A percentile compares a stretch with the other conserved stretches of the same genome.
Evolutionary conservation across 2,888 invertebrate genomes (phyloP).

Genomic region (Teinopalpus imperialis): DNA sequence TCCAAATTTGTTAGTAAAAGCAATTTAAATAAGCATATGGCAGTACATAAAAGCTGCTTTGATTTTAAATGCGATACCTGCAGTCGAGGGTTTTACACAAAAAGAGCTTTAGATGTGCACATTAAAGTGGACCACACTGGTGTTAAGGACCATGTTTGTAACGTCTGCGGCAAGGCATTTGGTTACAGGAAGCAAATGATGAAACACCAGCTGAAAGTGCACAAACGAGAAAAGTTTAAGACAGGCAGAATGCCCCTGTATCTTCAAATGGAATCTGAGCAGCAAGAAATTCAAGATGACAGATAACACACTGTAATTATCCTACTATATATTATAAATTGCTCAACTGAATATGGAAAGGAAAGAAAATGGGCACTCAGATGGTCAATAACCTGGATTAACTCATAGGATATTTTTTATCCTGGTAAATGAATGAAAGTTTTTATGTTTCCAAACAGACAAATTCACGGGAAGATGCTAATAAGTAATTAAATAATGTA

Average conservation of each 20-base stretch:
- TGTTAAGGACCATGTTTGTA: conserved; percentile 64
- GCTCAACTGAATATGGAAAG: no score
- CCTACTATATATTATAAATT: no score
- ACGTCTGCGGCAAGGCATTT: conserved; percentile 65
- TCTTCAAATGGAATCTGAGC: conserved; percentile 53
- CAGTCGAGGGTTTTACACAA: conserved; percentile 59
- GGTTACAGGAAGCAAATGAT: conserved; percentile 71
- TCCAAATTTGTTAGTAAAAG: conserved; percentile 64
- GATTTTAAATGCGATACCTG: conserved; percentile 65
- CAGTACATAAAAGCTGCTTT: conserved; percentile 53
- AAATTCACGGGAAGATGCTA: no score
- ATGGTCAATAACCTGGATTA: no score
- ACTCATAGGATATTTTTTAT: no score
- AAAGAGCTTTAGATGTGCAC: conserved; percentile 57
- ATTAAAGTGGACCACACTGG: conserved; percentile 68
- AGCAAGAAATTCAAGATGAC: conserved; percentile 29
- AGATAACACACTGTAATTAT: background rate
- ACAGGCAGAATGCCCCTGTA: conserved; percentile 65
- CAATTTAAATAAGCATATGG: conserved; percentile 64
- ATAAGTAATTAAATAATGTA: no score
- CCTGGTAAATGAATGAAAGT: no score
- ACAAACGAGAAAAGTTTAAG: conserved; percentile 62
- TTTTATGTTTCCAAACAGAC: no score
- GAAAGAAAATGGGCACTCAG: no score
- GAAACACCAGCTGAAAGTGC: conserved; percentile 69